phyloP scores from a whole-genome alignment of 1,140 invertebrate species.

The Drosophila arizonae region DNA sequence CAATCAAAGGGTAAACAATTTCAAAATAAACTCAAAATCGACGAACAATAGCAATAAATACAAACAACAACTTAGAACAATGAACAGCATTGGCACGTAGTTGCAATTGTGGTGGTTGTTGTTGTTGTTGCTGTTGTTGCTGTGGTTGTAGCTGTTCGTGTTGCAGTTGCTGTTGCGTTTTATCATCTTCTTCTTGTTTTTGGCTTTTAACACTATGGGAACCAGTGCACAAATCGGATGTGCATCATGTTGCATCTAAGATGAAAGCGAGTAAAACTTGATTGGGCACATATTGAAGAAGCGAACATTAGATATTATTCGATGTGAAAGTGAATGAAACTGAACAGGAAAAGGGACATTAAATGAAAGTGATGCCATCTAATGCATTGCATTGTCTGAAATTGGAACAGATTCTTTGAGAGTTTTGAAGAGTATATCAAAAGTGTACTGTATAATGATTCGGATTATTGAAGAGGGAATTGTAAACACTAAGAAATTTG shows the following conservation, averaged over 20 bases:
- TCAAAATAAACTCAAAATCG: conserved; percentile 24
- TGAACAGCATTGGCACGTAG: conserved; percentile 23
- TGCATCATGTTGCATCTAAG: conserved; percentile 36
- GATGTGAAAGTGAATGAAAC: conserved; percentile 30
- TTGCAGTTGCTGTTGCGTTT: background rate
- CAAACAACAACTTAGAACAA: conserved; percentile 30
- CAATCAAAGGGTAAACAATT: conserved; percentile 44
- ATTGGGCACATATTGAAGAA: conserved; percentile 17
- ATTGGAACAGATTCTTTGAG: background rate
- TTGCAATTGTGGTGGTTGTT: background rate
- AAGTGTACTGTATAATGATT: too few species aligned
- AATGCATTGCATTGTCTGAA: background rate
- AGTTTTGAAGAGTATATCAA: too few species aligned
- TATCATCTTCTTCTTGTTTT: background rate
- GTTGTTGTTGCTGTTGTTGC: background rate
- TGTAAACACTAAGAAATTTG: too few species aligned
- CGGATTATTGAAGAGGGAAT: too few species aligned
- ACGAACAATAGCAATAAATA: conserved; percentile 12
- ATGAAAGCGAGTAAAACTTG: conserved; percentile 38
- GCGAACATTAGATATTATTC: conserved; percentile 4
- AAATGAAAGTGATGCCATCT: conserved; percentile 24
- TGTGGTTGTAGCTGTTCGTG: too few species aligned
- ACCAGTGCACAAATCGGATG: conserved; percentile 28
- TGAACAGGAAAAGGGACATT: conserved; percentile 10
- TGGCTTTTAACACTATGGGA: conserved; percentile 30